A percentile compares a stretch with the other conserved stretches of the same genome.
Evolutionary conservation across 1,140 invertebrate species (phyloP).

Genomic region (Dendroctonus ponderosae): DNA sequence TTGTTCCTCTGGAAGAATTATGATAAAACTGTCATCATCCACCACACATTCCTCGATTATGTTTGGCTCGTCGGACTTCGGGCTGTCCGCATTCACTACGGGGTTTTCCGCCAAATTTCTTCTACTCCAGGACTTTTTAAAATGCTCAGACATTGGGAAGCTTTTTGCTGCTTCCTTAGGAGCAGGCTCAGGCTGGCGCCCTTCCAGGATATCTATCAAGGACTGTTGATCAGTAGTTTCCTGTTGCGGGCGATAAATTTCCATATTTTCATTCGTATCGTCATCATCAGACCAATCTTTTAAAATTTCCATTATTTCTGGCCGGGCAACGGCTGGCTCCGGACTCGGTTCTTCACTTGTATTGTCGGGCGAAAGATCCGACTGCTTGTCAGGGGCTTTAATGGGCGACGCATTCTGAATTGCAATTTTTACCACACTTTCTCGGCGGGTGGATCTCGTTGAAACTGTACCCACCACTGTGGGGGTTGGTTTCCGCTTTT

Average conservation of each 20-base stretch:
- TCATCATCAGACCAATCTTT: conserved; percentile 38
- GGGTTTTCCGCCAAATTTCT: conserved; percentile 10
- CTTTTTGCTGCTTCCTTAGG: not conserved
- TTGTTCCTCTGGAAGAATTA: conserved; percentile 8
- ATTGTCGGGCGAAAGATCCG: not conserved
- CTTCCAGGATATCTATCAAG: conserved; percentile 34
- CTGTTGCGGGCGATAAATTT: not conserved
- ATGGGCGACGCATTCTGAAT: conserved; percentile 16
- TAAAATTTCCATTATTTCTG: conserved; percentile 34
- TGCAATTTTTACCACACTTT: conserved; percentile 38
- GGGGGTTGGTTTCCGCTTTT: conserved; percentile 31
- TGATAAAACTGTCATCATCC: conserved; percentile 31
- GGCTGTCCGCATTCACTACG: conserved; percentile 21
- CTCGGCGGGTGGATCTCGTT: conserved; percentile 36
- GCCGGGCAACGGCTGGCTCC: conserved; percentile 1
- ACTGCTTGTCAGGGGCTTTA: not conserved
- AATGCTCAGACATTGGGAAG: not conserved
- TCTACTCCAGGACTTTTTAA: conserved; percentile 8
- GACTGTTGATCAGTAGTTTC: conserved; percentile 23
- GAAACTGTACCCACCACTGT: conserved; percentile 38
- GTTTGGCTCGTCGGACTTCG: conserved; percentile 16
- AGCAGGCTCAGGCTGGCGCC: conserved; percentile 16
- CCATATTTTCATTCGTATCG: conserved; percentile 24
- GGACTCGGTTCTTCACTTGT: not conserved
- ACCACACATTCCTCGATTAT: conserved; percentile 33